These are phyloP conservation scores for Muscicapa striata DNA, from an alignment of 2,797 vertebrate species.

Conservation along the genomic window DNA sequence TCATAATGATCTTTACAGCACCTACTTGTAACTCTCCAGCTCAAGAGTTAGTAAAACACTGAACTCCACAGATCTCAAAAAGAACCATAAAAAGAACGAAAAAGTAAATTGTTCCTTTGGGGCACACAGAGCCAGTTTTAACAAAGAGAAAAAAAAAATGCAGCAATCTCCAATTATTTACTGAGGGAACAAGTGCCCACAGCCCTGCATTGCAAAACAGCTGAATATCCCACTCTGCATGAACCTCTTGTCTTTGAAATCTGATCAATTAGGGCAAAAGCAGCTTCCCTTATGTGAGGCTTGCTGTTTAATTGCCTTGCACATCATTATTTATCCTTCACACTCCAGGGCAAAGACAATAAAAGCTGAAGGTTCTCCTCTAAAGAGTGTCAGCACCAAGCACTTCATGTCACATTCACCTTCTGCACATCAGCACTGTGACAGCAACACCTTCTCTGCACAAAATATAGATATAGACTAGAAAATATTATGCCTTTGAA, in stretches of 20 bases:
- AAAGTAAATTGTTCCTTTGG: background rate
- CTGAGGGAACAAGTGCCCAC: background rate
- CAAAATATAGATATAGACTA: background rate
- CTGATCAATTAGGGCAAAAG: background rate
- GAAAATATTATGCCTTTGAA: background rate
- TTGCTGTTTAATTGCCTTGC: background rate
- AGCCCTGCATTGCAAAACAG: background rate
- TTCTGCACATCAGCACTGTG: background rate
- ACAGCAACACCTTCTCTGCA: background rate
- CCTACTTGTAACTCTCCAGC: background rate
- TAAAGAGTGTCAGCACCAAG: background rate
- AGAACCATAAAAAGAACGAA: background rate
- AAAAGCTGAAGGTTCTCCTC: background rate
- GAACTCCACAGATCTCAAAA: background rate
- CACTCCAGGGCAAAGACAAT: background rate
- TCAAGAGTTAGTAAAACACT: background rate
- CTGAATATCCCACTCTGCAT: background rate
- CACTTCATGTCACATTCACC: background rate
- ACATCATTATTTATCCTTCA: background rate
- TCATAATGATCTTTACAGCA: background rate
- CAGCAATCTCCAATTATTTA: background rate
- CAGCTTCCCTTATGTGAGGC: background rate
- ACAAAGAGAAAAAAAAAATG: background rate
- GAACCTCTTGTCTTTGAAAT: background rate
- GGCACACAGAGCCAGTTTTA: background rate